Evolutionary conservation across 1,140 invertebrate genomes (phyloP), one percentile per base, ranked within the genome.

Genomic region (Caenorhabditis latens): DNA sequence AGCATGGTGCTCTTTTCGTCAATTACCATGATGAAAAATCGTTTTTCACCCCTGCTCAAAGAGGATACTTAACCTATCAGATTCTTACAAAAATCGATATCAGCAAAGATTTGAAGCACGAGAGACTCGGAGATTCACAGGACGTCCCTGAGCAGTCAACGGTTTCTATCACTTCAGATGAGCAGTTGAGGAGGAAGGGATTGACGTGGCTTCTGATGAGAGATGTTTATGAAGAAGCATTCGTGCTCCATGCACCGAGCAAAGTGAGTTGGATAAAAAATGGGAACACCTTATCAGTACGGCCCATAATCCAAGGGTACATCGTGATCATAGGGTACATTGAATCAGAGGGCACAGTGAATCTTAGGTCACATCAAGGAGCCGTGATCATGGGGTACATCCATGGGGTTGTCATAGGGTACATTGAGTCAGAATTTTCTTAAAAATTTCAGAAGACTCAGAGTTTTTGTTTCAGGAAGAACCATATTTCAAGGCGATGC

Each of bases 221-320:
- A 40, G 84, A 85, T 42, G 84, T 84, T 21, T 88, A 88, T 58
- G 58, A 82, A 43, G 63, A 50, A 24, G 83, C 67, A 2, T 88
- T 87, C 42, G 83, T 87, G n/a, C 63, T 84, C 13, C 82, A 87
- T 65, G 79, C 86, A 24, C 86, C 86, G 8, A 86, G 86, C n/a
- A 71, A 86, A n/a, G 83, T 84, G 7, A 82, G 53, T 58, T 32
- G 46, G 3, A 42, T 13, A 9, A 5, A n/a, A n/a, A n/a, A n/a
- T n/a, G n/a, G n/a, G 0, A 84, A 50, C 61, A 9, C 11, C 32
- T 32, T 50, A 11, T 11, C 14, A 50, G 50, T 50, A 50, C n/a
- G n/a, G n/a, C n/a, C n/a, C n/a, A n/a, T n/a, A n/a, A n/a, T n/a
- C n/a, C n/a, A n/a, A n/a, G n/a, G n/a, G n/a, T n/a, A n/a, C n/a